A percentile compares a stretch with the other conserved stretches of the same genome.
These are phyloP conservation scores for Anarrhichthys ocellatus DNA, from an alignment of 2,113 vertebrate species.

Conservation along the genomic window DNA sequence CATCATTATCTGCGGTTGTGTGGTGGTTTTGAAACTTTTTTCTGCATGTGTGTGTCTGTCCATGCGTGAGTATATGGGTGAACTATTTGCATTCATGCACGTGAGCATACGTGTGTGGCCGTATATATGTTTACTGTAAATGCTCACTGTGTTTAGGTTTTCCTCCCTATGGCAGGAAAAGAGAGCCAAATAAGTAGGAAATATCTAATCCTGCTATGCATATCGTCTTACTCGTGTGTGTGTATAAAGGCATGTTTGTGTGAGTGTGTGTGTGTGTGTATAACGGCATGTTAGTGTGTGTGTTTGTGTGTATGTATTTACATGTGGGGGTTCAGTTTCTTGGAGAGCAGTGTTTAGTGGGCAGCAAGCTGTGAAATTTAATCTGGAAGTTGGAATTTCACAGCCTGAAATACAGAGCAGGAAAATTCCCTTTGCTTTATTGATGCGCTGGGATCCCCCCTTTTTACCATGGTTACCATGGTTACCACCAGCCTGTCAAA, in stretches of 20 bases:
- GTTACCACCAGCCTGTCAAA: slow-evolving; percentile 58
- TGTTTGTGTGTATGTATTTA: slow-evolving; percentile 31
- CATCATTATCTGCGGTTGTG: slow-evolving; percentile 34
- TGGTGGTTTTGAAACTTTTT: slow-evolving; percentile 17
- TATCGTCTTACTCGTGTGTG: slow-evolving; percentile 25
- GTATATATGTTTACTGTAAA: not conserved
- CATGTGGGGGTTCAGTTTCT: slow-evolving; percentile 36
- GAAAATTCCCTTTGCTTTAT: slow-evolving; percentile 59
- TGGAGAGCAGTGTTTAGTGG: slow-evolving; percentile 35
- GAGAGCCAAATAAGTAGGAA: slow-evolving; percentile 41
- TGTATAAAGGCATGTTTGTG: slow-evolving; percentile 12
- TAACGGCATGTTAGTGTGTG: slow-evolving; percentile 11
- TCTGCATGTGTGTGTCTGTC: slow-evolving; percentile 14
- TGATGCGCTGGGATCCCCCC: slow-evolving; percentile 33
- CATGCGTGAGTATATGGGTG: slow-evolving; percentile 28
- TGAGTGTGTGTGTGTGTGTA: slow-evolving; percentile 9
- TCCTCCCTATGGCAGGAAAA: slow-evolving; percentile 15
- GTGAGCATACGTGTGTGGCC: not conserved
- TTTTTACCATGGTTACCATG: slow-evolving; percentile 51
- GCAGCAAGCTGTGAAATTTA: slow-evolving; percentile 69
- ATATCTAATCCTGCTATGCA: slow-evolving; percentile 55
- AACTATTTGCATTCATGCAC: slow-evolving; percentile 39
- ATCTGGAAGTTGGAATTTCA: slow-evolving; percentile 71
- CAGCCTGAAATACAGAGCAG: slow-evolving; percentile 58
- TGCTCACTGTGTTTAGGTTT: slow-evolving; percentile 9